Base-by-base conservation (phyloP, 2,113 vertebrate genomes). In the Alethe diademata region DNA sequence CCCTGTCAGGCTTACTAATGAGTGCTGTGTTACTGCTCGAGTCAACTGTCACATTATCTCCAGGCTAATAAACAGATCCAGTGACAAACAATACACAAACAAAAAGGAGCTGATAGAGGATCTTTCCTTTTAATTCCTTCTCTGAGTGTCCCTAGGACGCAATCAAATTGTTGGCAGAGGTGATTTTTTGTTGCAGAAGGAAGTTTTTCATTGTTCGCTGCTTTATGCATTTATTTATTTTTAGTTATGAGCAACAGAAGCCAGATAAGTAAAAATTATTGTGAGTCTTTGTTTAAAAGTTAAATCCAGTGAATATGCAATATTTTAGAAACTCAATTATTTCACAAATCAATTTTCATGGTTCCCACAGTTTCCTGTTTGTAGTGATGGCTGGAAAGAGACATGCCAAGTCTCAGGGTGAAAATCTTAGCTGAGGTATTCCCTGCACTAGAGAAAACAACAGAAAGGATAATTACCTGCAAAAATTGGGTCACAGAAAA, bases 1-100 rank as follows among this genome's bases (percentile, higher is more conserved):
- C 96, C 95, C 94, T 98, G 97, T 97, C 98, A 98, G 96, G 95
- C 94, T 92, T 97, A 97, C 97, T 98, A 98, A 98, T 97, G 97
- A 98, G 97, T 75, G 74, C 96, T 97, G 91, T 95, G 96, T 96
- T 97, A 96, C 95, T 96, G 92, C 95, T 97, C 45, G 94, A 98
- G 93, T 97, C 97, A 98, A 97, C 95, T 97, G 97, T 97, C 97
- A 97, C 97, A 97, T 98, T 98, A 97, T 97, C 97, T 97, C 94
- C 94, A 86, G 92, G 93, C 96, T 98, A 97, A 97, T 97, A 98
- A 97, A 98, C 75, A 11, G 79, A 96, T 96, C 79, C 91, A 91
- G 93, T 96, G 95, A 96, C 95, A 98, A 98, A 98, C 92, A 97
- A 95, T 93, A 92, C 50, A 96, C 93, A 97, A 97, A 92, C 85